These are phyloP conservation scores for Tapirus terrestris DNA, from an alignment of 2,113 vertebrate genomes.

Conservation along the genomic window DNA sequence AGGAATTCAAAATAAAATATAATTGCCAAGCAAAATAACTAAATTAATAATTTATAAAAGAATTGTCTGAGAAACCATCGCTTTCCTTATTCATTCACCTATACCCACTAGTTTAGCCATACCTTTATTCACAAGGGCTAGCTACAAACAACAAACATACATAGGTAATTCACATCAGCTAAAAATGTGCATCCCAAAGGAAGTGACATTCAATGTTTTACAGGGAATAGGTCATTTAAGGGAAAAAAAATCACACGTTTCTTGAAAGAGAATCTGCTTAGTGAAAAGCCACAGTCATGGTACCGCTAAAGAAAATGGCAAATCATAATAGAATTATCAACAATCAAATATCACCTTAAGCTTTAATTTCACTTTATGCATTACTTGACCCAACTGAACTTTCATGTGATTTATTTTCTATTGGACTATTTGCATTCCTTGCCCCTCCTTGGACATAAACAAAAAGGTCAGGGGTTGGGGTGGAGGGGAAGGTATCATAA, in stretches of 20 bases:
- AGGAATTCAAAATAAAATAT: background rate
- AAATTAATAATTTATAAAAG: background rate
- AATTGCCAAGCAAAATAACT: background rate
- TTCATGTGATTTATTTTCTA: background rate
- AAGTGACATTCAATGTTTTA: background rate
- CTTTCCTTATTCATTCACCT: background rate
- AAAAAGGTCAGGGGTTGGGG: background rate
- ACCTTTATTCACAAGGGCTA: background rate
- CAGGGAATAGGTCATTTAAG: background rate
- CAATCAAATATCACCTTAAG: background rate
- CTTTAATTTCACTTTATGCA: background rate
- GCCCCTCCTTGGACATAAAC: background rate
- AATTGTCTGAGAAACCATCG: background rate
- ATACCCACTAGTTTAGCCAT: background rate
- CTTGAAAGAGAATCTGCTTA: conserved; percentile 16
- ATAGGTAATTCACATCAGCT: background rate
- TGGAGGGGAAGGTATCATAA: background rate
- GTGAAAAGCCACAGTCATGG: background rate
- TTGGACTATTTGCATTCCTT: background rate
- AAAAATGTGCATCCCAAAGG: background rate
- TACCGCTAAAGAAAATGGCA: background rate
- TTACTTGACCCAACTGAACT: background rate
- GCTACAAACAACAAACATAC: background rate
- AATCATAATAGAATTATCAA: background rate
- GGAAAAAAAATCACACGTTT: background rate